Evolutionary conservation across 2,113 vertebrate genomes (phyloP).

Genomic region (Hystrix brachyura): DNA sequence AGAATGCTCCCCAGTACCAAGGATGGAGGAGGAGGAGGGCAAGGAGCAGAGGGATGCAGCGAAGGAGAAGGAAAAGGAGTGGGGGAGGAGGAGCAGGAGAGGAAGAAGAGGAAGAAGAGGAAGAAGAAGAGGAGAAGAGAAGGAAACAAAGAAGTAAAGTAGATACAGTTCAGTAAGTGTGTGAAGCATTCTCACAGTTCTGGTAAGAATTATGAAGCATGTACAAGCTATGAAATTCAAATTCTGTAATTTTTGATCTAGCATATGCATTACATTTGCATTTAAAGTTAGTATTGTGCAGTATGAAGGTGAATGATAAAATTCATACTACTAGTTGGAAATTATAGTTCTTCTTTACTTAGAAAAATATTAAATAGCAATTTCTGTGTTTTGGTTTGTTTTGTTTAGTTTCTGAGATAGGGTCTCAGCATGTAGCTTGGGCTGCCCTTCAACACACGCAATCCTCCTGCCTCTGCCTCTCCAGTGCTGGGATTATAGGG

Average conservation of each 20-base stretch:
- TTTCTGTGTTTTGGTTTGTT: neutral
- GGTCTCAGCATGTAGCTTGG: neutral
- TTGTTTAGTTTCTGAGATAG: neutral
- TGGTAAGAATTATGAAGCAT: neutral
- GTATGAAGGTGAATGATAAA: neutral
- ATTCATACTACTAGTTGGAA: neutral
- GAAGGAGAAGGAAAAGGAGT: neutral
- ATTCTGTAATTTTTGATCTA: neutral
- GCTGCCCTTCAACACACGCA: neutral
- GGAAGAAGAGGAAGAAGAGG: neutral
- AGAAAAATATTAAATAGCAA: neutral
- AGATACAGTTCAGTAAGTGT: neutral
- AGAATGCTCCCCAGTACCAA: neutral
- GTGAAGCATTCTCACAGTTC: neutral
- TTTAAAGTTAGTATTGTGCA: neutral
- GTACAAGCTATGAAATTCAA: neutral
- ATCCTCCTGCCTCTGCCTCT: neutral
- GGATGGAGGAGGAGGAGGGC: too few species aligned
- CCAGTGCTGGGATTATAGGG: neutral
- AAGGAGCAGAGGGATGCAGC: accelerated
- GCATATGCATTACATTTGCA: neutral
- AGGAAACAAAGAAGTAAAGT: neutral
- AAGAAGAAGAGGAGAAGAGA: neutral
- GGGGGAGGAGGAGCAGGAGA: neutral
- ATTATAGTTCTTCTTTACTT: neutral